Evolutionary conservation across 2,113 vertebrate genomes (phyloP), one percentile per base, ranked within the genome.

Genomic region (Lipotes vexillifer): DNA sequence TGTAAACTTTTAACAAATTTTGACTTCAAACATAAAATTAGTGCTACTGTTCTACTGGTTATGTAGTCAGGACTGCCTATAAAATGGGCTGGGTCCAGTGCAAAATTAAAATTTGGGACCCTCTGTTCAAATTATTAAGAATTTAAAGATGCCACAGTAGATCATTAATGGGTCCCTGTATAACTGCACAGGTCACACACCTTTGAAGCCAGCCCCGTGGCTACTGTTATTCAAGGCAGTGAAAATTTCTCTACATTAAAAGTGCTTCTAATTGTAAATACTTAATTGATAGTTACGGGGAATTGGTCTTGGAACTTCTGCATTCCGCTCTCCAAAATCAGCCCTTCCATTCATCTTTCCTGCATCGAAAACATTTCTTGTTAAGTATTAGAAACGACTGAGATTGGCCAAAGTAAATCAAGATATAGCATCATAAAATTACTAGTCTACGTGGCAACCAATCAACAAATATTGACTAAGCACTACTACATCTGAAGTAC

Each of bases 281-380:
- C 18, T 69, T 88, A 96, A 92, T 81, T 81, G 92, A 97, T 97
- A 98, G 49, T 98, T 98, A 98, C 98, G 74, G 21, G 98, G 96
- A 95, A 98, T 95, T 88, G 98, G 96, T 98, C 97, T 97, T 97
- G 93, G 93, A 93, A 98, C 97, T 95, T 98, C 97, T 36, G 98
- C 92, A 96, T 96, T 97, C 49, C 90, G 88, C 87, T 98, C 98
- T 84, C 61, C 96, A 97, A 97, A 98, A 82, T 98, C 96, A 65
- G 98, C 92, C 88, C 97, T 97, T 90, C 98, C 97, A 86, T 95
- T 97, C 98, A 98, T 98, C 49, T 92, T 96, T 94, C 97, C 98
- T 98, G 97, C 74, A 95, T 90, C 33, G 95, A 96, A 97, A 97
- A 98, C 36, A 97, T 69, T 71, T 38, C 52, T 15, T 15, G 81